Evolutionary conservation across 2,797 vertebrate species (phyloP), one percentile per base, ranked within the genome.

Genomic region (Chelidonichthys spinosus): DNA sequence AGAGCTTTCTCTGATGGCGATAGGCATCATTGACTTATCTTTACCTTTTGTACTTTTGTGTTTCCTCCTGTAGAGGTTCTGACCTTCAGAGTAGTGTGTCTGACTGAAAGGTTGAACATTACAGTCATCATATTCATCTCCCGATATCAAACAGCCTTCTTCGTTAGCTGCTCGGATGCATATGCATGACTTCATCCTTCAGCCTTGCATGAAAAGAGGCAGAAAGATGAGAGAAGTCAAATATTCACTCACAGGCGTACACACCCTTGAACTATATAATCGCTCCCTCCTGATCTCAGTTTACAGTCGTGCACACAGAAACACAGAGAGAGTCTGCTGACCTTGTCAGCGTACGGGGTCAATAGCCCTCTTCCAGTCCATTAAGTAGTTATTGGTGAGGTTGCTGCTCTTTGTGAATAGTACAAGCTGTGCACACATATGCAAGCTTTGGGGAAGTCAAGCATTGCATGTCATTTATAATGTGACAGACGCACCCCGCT

Each of bases 341-440:
- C 87, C 85, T 85, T 83, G 84, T 87, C 81, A 79, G 67, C 1
- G 3, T 36, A 40, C 60, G 69, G 64, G 84, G 87, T 89, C 81
- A 85, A 82, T 50, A 70, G 60, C 46, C 40, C 32, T 56, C 72
- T 64, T 84, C 37, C 50, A 79, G 72, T 79, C 81, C 76, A 86
- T 88, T 87, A 84, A 78, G 72, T 68, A 52, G 79, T 83, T 82
- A 80, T 65, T 76, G 79, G 56, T 2, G 37, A 82, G 64, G 50
- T 72, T 72, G 62, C 63, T 63, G 62, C 43, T 79, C 59, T 75
- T 69, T 63, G 49, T 87, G 63, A 90, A 84, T 87, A 76, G 89
- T 83, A 58, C 66, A 83, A 52, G 72, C 75, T 81, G 78, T 78
- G 63, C 63, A 86, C 88, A 85, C 66, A 85, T 55, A 72, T 3